Evolutionary conservation across 30 jellyfish, hydroid and myxozoan species (phyloP).

Genomic region (Chrysaora quinquecirrha): DNA sequence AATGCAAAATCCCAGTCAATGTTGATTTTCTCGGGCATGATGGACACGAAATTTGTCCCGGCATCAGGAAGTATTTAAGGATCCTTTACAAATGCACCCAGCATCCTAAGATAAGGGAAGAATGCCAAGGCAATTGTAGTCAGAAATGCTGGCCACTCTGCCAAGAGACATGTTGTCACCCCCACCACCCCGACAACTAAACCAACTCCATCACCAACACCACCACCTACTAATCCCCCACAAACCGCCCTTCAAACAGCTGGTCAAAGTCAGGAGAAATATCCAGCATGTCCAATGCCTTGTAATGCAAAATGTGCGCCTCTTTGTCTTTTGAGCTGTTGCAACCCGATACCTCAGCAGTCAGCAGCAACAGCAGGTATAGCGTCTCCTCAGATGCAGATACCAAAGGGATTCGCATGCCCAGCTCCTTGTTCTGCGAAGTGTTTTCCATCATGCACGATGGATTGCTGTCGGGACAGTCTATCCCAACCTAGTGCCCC

Average conservation of each 20-base stretch:
- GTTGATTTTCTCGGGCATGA: slow-evolving; percentile 88
- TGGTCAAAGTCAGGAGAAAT: slow-evolving; percentile 49
- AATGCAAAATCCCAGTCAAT: slow-evolving; percentile 90
- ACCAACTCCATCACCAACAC: slow-evolving; percentile 67
- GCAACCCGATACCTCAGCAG: slow-evolving; percentile 49
- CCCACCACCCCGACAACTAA: slow-evolving; percentile 80
- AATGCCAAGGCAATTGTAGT: slow-evolving; percentile 75
- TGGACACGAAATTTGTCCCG: slow-evolving; percentile 85
- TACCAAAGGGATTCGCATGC: slow-evolving; percentile 59
- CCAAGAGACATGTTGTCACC: slow-evolving; percentile 75
- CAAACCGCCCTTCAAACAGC: slow-evolving; percentile 3
- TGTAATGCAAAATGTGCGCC: slow-evolving; percentile 71
- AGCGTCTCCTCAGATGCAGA: slow-evolving; percentile 50
- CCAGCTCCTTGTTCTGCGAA: slow-evolving; percentile 72
- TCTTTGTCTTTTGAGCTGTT: slow-evolving; percentile 45
- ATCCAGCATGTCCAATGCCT: slow-evolving; percentile 78
- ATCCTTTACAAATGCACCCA: slow-evolving; percentile 84
- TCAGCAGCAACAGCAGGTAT: slow-evolving; percentile 20
- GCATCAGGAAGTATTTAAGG: slow-evolving; percentile 77
- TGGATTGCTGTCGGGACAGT: slow-evolving; percentile 53
- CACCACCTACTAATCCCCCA: slow-evolving; percentile 59
- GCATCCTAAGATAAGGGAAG: slow-evolving; percentile 66
- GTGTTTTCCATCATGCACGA: slow-evolving; percentile 66
- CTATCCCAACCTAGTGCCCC: slow-evolving; percentile 14
- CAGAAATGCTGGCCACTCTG: slow-evolving; percentile 88